phyloP scores from a whole-genome alignment of 64 coral and sea anemone species.

The Actinia equina region DNA sequence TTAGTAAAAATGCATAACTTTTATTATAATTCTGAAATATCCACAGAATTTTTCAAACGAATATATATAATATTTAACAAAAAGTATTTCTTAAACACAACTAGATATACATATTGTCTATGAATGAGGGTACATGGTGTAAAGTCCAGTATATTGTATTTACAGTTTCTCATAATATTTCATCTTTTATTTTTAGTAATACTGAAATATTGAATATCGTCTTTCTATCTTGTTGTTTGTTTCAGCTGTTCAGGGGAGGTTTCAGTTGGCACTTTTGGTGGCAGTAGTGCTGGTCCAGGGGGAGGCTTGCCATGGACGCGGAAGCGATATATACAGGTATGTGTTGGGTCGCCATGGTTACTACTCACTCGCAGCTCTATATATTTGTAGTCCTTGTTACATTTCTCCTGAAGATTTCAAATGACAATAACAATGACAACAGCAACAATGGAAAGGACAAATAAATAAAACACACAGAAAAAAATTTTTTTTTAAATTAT shows the following conservation, averaged over 20 bases:
- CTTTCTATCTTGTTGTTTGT: neutral
- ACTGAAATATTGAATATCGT: neutral
- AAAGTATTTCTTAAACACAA: no score
- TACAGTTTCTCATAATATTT: neutral
- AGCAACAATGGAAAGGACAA: no score
- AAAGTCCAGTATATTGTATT: neutral
- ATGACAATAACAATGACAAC: neutral
- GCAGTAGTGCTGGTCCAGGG: neutral
- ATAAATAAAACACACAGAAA: no score
- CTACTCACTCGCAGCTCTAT: constrained; percentile 76
- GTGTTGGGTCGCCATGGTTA: constrained; percentile 77
- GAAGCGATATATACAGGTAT: constrained; percentile 96
- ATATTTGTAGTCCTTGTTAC: constrained; percentile 38
- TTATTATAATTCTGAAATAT: no score
- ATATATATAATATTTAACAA: no score
- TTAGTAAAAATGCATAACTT: no score
- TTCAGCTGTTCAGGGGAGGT: neutral
- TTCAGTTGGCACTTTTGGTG: neutral
- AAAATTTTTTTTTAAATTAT: no score
- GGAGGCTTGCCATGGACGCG: constrained; percentile 79
- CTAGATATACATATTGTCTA: no score
- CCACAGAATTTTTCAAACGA: no score
- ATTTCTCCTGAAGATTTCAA: constrained; percentile 29
- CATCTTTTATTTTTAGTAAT: neutral
- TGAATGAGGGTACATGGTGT: neutral